These are phyloP conservation scores for Bucco capensis DNA, from an alignment of 2,113 vertebrate genomes.

Conservation along the genomic window DNA sequence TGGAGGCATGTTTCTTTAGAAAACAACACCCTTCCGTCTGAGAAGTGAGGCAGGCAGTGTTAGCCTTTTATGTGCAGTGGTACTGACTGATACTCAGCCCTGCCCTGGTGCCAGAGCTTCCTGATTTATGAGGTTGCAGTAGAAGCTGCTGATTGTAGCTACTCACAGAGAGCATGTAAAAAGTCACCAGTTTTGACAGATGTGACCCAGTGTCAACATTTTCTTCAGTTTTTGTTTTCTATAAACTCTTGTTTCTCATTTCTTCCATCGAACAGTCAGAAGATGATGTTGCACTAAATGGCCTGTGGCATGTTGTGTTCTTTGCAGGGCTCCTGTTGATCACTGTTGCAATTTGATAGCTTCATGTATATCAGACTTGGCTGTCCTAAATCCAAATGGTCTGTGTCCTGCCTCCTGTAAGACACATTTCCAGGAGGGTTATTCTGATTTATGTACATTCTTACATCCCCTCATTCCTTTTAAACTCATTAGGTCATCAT, in stretches of 20 bases:
- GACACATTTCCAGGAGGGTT: neutral
- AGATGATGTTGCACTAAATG: neutral
- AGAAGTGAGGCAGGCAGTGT: neutral
- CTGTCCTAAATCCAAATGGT: neutral
- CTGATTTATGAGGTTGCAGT: neutral
- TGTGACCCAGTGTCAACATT: neutral
- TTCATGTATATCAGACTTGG: neutral
- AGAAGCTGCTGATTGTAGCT: neutral
- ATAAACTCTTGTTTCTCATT: neutral
- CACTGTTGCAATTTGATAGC: neutral
- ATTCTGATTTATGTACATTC: neutral
- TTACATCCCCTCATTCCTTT: neutral
- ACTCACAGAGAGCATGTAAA: neutral
- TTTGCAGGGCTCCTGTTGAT: neutral
- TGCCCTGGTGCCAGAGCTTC: neutral
- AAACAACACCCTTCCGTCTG: neutral
- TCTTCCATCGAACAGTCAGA: neutral
- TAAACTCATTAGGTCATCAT: neutral
- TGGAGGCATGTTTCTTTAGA: neutral
- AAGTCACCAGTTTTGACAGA: neutral
- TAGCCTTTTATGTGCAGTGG: neutral
- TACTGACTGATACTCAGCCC: neutral
- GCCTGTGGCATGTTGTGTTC: fast-evolving
- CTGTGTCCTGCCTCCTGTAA: neutral
- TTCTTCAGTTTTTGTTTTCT: neutral